These are phyloP conservation scores for Leuciscus idus DNA, from an alignment of 2,113 vertebrate species.

Conservation along the genomic window DNA sequence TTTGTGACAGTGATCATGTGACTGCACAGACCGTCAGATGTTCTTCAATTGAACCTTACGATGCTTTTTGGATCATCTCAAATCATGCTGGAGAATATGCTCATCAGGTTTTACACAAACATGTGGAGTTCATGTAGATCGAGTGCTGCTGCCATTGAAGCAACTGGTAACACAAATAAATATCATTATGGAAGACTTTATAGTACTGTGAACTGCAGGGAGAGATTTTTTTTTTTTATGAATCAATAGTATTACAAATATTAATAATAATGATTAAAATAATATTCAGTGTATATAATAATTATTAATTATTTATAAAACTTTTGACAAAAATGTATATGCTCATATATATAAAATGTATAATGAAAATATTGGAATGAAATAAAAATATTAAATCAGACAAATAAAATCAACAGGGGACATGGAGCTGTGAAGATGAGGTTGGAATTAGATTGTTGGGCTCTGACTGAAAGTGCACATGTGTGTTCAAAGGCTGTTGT, in stretches of 20 bases:
- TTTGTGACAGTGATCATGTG: not conserved
- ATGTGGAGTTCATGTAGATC: not conserved
- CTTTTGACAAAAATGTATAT: not conserved
- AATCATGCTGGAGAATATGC: too few relatives aligned
- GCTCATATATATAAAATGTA: too few relatives aligned
- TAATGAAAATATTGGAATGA: not conserved
- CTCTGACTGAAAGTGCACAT: not conserved
- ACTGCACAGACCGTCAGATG: not conserved
- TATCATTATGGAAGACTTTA: not conserved
- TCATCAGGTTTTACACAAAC: not conserved
- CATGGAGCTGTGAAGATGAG: not conserved
- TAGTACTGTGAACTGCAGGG: not conserved
- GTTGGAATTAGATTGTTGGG: not conserved
- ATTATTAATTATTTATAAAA: not conserved
- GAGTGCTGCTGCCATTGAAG: not conserved
- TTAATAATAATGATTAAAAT: too few relatives aligned
- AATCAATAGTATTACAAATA: too few relatives aligned
- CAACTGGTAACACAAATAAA: not conserved
- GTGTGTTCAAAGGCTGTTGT: not conserved
- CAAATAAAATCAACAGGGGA: slow-evolving; percentile 14
- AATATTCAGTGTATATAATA: too few relatives aligned
- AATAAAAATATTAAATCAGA: not conserved
- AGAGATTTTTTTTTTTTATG: too few relatives aligned
- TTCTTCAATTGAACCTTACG: not conserved
- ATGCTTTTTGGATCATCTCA: not conserved